A percentile compares a stretch with the other conserved stretches of the same genome.
These are phyloP conservation scores for Drosophila elegans DNA, from an alignment of 1,140 invertebrate species.

Conservation along the genomic window DNA sequence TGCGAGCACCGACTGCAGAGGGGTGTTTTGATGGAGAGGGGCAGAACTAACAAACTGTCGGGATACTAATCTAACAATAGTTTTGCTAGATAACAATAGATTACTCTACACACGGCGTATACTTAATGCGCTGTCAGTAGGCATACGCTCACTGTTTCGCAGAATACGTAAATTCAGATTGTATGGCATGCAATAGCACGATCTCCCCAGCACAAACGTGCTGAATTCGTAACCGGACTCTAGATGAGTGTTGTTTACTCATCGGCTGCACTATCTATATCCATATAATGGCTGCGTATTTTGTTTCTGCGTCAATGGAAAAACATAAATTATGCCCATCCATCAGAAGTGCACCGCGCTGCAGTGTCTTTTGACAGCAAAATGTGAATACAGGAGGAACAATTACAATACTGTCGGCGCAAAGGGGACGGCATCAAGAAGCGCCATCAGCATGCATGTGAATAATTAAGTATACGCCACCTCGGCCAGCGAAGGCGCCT, in stretches of 20 bases:
- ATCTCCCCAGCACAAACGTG: not conserved
- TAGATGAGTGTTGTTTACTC: slow-evolving; percentile 16
- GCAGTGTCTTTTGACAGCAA: slow-evolving; percentile 7
- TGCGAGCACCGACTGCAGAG: slow-evolving; percentile 4
- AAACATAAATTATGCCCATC: slow-evolving; percentile 35
- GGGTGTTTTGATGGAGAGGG: not conserved
- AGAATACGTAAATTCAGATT: slow-evolving; percentile 2
- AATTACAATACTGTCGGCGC: slow-evolving; percentile 26
- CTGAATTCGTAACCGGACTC: not conserved
- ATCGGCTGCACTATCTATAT: slow-evolving; percentile 43
- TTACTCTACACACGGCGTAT: slow-evolving; percentile 52
- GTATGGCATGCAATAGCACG: not conserved
- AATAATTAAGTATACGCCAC: slow-evolving; percentile 47
- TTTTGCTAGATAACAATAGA: slow-evolving; percentile 48
- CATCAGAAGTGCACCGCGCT: not conserved
- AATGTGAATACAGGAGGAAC: slow-evolving; percentile 24
- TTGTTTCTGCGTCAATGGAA: slow-evolving; percentile 49
- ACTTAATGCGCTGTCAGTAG: slow-evolving; percentile 41
- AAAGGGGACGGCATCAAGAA: not conserved
- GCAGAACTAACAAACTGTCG: slow-evolving; percentile 18
- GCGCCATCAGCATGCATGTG: slow-evolving; percentile 16
- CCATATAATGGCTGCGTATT: slow-evolving; percentile 29
- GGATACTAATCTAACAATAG: slow-evolving; percentile 46
- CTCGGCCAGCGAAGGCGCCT: slow-evolving; percentile 20
- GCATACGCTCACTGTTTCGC: slow-evolving; percentile 25